These are phyloP conservation scores for Irena cyanogastra DNA, from an alignment of 2,113 vertebrate genomes.

Conservation along the genomic window DNA sequence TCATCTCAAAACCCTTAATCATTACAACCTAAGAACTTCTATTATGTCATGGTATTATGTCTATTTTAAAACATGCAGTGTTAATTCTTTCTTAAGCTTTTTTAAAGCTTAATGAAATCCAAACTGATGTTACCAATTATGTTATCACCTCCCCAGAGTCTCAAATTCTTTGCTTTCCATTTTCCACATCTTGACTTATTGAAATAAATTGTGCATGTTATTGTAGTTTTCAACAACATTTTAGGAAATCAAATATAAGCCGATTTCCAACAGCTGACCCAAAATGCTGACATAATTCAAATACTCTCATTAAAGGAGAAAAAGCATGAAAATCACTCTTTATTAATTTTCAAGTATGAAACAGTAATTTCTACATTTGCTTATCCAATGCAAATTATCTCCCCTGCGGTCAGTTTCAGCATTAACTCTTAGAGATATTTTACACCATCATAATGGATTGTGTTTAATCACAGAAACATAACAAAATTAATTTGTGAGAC, in stretches of 20 bases:
- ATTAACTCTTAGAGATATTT: neutral
- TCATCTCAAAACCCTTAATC: neutral
- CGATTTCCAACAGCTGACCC: neutral
- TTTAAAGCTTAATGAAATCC: neutral
- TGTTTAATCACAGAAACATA: neutral
- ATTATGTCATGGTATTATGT: neutral
- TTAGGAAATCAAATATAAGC: neutral
- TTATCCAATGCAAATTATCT: neutral
- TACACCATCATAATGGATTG: neutral
- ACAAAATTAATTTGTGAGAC: neutral
- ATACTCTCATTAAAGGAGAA: neutral
- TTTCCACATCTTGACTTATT: neutral
- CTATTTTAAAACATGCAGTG: neutral
- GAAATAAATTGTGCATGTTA: neutral
- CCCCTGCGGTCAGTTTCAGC: neutral
- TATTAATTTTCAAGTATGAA: conserved; percentile 15
- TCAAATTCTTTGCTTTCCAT: neutral
- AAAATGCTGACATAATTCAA: neutral
- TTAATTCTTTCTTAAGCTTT: neutral
- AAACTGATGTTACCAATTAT: neutral
- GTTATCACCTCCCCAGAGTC: neutral
- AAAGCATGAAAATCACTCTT: neutral
- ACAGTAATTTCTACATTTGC: neutral
- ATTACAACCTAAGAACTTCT: neutral
- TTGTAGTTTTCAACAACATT: neutral